Base-by-base conservation (phyloP, 2,797 vertebrate genomes). In the Menidia menidia region DNA sequence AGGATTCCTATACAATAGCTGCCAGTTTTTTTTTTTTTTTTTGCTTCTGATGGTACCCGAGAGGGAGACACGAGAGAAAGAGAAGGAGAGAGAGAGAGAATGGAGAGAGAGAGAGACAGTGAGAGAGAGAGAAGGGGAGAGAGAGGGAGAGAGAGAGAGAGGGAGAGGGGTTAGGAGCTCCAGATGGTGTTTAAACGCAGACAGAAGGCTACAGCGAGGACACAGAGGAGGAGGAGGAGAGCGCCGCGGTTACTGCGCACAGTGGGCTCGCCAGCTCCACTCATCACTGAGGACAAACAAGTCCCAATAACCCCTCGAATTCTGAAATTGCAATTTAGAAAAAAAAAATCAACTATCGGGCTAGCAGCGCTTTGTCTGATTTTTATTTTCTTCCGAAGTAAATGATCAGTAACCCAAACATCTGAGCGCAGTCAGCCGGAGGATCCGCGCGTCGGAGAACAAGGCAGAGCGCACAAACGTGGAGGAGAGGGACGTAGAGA, bases 131-230 rank as follows among this genome's bases (percentile, higher is more conserved):
- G 58, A 4, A 57, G 33, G 71, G 53, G 67, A 56, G 75, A 51
- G 72, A 47, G 78, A 55, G 59, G 48, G 54, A 54, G 77, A 57
- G 70, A 50, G 73, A 53, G 83, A 71, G 78, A 51, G 76, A 62
- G 79, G 57, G 80, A 58, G 79, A 75, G 88, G 61, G 90, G 87
- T 76, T 83, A 89, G 90, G 81, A 87, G 88, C 93, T 94, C 94
- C 94, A 95, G 94, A 95, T 95, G 94, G 94, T 93, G 90, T 92
- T 94, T 95, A 94, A 95, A 93, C 93, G 92, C 93, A 94, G 93
- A 94, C 94, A 94, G 94, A 93, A 93, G 92, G 92, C 90, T 91
- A 87, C 90, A 89, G 89, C 87, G 87, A 86, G 91, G 92, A 93
- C 85, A 91, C 84, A 87, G 85, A 84, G 80, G 84, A 86, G 87